Base-by-base conservation (phyloP, 2,797 vertebrate genomes). In the Aplochiton taeniatus region DNA sequence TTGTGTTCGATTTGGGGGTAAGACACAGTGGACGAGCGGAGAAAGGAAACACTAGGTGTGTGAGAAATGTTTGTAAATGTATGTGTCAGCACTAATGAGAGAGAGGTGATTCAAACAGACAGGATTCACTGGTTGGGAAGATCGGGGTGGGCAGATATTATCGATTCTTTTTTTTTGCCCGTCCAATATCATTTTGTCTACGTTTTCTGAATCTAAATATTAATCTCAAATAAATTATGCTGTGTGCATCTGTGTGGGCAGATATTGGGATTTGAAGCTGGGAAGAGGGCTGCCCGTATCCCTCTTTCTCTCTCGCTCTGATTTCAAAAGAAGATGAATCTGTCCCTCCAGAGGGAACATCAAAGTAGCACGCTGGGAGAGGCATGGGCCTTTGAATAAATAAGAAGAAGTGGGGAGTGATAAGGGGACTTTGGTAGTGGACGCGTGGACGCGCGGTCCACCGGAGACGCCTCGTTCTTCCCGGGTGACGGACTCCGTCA, bases 321-420 rank as follows among this genome's bases (percentile, higher is more conserved):
- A 59, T 60, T 72, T 63, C 61, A 73, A 75, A 77, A 66, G 57
- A 51, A 52, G 8, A 63, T 47, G 59, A 67, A 14, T 20, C 11
- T 0, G 9, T 63, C 68, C 57, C 53, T 61, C 20, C 48, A 12
- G 42, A 69, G 58, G 50, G 63, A 75, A 4, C 58, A 73, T 76
- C 69, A 76, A 77, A 79, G 69, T 14, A 65, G 47, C 58, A 66
- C 69, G 58, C 67, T 66, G 76, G 60, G 47, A 75, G 61, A 61
- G 71, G 68, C 57, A 52, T 31, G 11, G 47, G 68, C 57, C 52
- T 74, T 53, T 48, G 59, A 63, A 50, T 73, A 56, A 69, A 72
- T 55, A 58, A 44, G 13, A 78, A 43, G 59, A 72, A 72, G 73
- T 52, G 54, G 53, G 65, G n/a, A 7, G 41, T 68, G 73, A 82